A percentile compares a stretch with the other conserved stretches of the same genome.
These are phyloP conservation scores for Odontesthes bonariensis DNA, from an alignment of 2,113 vertebrate species.

Conservation along the genomic window DNA sequence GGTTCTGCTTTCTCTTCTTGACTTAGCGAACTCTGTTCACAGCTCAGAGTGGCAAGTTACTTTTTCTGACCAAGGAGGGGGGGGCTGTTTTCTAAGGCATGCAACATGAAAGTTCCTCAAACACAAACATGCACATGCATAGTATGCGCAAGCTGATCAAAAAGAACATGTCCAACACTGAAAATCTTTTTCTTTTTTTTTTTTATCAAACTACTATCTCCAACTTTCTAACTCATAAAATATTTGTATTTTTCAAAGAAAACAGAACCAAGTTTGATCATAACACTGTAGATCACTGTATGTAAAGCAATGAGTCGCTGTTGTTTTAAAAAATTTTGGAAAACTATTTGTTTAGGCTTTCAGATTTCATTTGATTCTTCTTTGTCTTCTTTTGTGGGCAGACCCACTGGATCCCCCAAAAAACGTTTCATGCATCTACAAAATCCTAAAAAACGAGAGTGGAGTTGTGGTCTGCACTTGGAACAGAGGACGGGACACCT, in stretches of 20 bases:
- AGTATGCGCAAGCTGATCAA: neutral
- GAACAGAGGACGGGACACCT: constrained; percentile 72
- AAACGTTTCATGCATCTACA: constrained; percentile 71
- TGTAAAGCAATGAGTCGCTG: no score
- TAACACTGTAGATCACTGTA: no score
- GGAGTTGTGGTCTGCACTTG: constrained; percentile 74
- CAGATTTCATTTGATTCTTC: neutral
- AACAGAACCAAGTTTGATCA: neutral
- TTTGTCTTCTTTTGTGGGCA: constrained; percentile 46
- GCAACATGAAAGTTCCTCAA: neutral
- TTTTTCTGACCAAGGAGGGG: constrained; percentile 22
- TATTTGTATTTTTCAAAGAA: neutral
- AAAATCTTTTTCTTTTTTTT: neutral
- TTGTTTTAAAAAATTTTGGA: no score
- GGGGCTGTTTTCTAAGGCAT: constrained; percentile 7
- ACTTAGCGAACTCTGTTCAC: neutral
- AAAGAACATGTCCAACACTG: neutral
- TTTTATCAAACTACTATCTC: neutral
- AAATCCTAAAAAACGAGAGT: constrained; percentile 18
- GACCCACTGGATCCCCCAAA: constrained; percentile 71
- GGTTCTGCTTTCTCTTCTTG: constrained; percentile 51
- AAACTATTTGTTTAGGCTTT: no score
- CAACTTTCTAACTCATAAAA: neutral
- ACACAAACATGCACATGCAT: neutral
- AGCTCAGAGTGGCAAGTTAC: neutral